These are phyloP conservation scores for Erebia ligea DNA, from an alignment of 2,888 invertebrate species.

Conservation along the genomic window DNA sequence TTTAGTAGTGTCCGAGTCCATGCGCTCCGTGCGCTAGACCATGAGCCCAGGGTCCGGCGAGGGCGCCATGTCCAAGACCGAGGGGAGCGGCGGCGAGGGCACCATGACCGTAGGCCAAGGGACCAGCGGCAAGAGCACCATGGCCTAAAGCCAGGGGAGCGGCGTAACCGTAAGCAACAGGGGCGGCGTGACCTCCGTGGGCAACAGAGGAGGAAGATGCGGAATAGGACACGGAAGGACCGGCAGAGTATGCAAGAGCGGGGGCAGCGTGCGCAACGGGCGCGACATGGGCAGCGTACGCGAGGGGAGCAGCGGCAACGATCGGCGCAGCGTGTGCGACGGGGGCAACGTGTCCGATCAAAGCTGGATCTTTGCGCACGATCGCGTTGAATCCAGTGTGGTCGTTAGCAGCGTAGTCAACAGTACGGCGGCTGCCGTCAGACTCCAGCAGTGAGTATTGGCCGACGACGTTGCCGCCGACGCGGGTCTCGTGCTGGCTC, in stretches of 20 bases:
- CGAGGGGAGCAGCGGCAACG: constrained; percentile 50
- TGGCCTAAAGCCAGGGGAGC: constrained; percentile 55
- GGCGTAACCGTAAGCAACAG: constrained; percentile 42
- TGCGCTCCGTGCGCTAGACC: constrained; percentile 45
- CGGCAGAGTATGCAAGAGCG: constrained; percentile 45
- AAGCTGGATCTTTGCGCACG: constrained; percentile 77
- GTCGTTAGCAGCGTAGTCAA: constrained; percentile 83
- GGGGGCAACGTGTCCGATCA: constrained; percentile 52
- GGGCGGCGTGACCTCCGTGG: constrained; percentile 46
- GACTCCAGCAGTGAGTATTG: constrained; percentile 81
- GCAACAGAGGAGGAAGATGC: constrained; percentile 49
- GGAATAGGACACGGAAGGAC: constrained; percentile 48
- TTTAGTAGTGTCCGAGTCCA: constrained; percentile 46
- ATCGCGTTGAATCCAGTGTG: constrained; percentile 83
- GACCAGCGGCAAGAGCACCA: constrained; percentile 55
- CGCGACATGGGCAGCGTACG: constrained; percentile 47
- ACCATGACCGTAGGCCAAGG: constrained; percentile 48
- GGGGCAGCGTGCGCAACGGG: constrained; percentile 43
- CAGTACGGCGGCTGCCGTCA: constrained; percentile 85
- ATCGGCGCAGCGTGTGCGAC: constrained; percentile 46
- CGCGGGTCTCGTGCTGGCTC: constrained; percentile 84
- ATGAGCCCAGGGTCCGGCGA: constrained; percentile 35
- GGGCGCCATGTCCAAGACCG: constrained; percentile 47
- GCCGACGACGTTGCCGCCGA: constrained; percentile 84
- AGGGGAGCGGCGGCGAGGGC: constrained; percentile 52